phyloP scores from a whole-genome alignment of 2,888 invertebrate genomes.

The Hydriomena furcata region DNA sequence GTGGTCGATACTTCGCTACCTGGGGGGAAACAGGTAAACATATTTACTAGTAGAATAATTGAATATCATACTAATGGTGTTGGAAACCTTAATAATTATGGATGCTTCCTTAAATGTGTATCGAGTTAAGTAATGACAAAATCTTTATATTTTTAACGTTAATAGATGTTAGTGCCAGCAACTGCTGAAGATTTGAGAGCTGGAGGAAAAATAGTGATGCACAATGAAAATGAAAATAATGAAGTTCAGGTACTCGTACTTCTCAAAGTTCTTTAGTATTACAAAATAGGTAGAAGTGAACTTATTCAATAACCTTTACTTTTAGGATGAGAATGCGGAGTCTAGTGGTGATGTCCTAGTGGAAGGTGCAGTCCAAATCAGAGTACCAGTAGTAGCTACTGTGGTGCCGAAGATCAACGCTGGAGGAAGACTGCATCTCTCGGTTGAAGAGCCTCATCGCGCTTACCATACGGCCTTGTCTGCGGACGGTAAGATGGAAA shows the following conservation, averaged over 20 bases:
- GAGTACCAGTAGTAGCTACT: constrained; percentile 85
- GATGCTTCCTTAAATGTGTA: too few relatives aligned
- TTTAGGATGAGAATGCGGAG: constrained; percentile 29
- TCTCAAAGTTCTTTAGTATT: too few relatives aligned
- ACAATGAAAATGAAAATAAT: constrained; percentile 50
- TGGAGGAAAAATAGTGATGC: constrained; percentile 84
- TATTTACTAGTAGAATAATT: too few relatives aligned
- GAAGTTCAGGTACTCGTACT: constrained; percentile 43
- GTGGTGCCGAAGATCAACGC: constrained; percentile 79
- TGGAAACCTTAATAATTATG: too few relatives aligned
- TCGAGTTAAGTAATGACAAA: too few relatives aligned
- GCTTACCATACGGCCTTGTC: constrained; percentile 68
- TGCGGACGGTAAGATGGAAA: constrained; percentile 51
- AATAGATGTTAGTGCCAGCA: constrained; percentile 87
- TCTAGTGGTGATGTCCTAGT: constrained; percentile 29
- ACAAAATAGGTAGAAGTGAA: neutral
- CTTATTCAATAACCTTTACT: neutral
- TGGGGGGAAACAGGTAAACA: constrained; percentile 77
- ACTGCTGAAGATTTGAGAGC: constrained; percentile 87
- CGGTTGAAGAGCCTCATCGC: constrained; percentile 80
- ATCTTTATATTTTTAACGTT: neutral
- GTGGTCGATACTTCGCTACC: constrained; percentile 82
- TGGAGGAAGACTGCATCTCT: constrained; percentile 77
- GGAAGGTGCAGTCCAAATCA: constrained; percentile 77
- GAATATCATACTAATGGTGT: too few relatives aligned